Evolutionary conservation across 1,140 invertebrate species (phyloP), one percentile per base, ranked within the genome.

Genomic region (Ceratosolen fusciceps): DNA sequence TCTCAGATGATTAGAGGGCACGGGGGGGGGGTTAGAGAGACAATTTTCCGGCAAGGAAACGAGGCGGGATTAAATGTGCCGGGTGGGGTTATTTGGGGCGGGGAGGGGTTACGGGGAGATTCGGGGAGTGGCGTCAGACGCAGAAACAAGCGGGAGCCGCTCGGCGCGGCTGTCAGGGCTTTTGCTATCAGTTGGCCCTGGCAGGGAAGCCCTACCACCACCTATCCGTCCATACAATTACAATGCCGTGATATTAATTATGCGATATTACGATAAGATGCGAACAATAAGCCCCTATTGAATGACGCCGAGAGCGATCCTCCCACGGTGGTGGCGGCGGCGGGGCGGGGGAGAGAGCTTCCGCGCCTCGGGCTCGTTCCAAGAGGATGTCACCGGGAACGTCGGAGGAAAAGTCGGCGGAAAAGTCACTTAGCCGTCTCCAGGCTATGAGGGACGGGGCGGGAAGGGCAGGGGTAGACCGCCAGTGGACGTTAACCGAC

Each of bases 191-290:
- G 88, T 89, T 84, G 87, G 87, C 83, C 87, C 85, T 90, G 86
- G 85, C 86, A 88, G 86, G 85, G 86, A 86, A 88, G 86, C 84
- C 86, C n/a, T n/a, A n/a, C n/a, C n/a, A n/a, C n/a, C 88, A 85
- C 84, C 87, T 89, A 90, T 89, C 89, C 88, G 89, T 90, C 89
- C 87, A 90, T 89, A 87, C n/a, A n/a, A n/a, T 86, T 83, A 90
- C 89, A 90, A 90, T 90, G 88, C 88, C 80, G 86, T 86, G 89
- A 90, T 90, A 90, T 90, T 90, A 90, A 90, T 90, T 90, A 90
- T 88, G 88, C 90, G 89, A 90, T 90, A 90, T 90, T 90, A 90
- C 87, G 89, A 90, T 90, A 90, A 90, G 89, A 88, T 83, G 82
- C 70, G 88, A 90, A 90, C 89, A 90, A 90, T 90, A 89, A 88